Evolutionary conservation across 1,140 invertebrate species (phyloP).

Genomic region (Lineus longissimus): DNA sequence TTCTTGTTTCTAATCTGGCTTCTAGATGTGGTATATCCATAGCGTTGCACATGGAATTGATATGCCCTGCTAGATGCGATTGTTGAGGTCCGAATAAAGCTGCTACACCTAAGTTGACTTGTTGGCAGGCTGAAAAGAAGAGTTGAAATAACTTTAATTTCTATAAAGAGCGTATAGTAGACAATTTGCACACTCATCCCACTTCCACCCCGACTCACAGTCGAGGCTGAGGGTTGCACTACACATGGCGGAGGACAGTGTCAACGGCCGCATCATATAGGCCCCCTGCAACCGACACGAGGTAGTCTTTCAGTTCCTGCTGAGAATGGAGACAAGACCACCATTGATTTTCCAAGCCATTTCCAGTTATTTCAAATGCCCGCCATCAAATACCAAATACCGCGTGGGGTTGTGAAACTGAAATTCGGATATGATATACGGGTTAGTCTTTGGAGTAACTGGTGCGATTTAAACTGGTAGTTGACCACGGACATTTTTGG

Average conservation of each 20-base stretch:
- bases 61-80: conserved; percentile 81
- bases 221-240: too few relatives aligned
- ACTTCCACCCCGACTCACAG: neutral
- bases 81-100: conserved; percentile 92
- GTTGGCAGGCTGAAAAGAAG: conserved; percentile 74
- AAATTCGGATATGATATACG: too few relatives aligned
- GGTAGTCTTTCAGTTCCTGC: too few relatives aligned
- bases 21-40: conserved; percentile 94
- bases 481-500: too few relatives aligned
- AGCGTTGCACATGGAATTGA: conserved; percentile 92
- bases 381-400: too few relatives aligned
- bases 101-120: conserved; percentile 79
- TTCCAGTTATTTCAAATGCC: too few relatives aligned
- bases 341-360: too few relatives aligned
- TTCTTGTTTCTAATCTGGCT: conserved; percentile 69
- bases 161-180: neutral
- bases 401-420: too few relatives aligned
- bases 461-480: too few relatives aligned
- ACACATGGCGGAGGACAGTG: too few relatives aligned
- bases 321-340: too few relatives aligned
- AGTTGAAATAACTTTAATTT: neutral
- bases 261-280: neutral
- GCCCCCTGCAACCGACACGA: neutral
- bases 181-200: neutral
- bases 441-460: too few relatives aligned